Conservation (phyloP, 2,888 invertebrate species). For the Polia nebulosa region DNA sequence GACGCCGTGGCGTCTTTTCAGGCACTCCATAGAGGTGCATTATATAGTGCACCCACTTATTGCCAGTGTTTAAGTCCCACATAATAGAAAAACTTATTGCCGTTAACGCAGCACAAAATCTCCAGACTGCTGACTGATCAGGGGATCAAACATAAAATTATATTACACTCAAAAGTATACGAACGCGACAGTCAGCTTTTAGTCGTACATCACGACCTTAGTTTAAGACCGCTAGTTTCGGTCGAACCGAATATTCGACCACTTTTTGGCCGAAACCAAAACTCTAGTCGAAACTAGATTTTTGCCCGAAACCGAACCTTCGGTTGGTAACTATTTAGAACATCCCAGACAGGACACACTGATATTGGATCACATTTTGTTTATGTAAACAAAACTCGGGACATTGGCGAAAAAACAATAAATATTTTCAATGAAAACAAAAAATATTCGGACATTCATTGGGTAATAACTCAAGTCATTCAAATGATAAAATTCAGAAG, state of each 20-base stretch:
- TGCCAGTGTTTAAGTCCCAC: no score
- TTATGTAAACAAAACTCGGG: conserved; percentile 20
- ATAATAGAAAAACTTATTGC: no score
- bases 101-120: neutral
- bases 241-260: no score
- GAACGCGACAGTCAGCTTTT: no score
- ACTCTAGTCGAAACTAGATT: no score
- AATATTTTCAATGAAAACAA: conserved; percentile 10
- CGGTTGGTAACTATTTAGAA: neutral
- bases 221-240: no score
- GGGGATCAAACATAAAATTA: neutral
- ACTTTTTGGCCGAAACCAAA: no score
- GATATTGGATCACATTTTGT: conserved; percentile 8
- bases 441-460: neutral
- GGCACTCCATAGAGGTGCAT: no score
- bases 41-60: no score
- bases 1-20: no score
- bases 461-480: neutral
- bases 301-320: neutral
- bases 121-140: neutral
- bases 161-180: no score
- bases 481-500: conserved; percentile 1
- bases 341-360: neutral
- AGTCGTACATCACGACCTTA: no score
- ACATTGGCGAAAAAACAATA: conserved; percentile 16